Base-by-base conservation (phyloP, 2,888 invertebrate species). In the Thymelicus sylvestris region DNA sequence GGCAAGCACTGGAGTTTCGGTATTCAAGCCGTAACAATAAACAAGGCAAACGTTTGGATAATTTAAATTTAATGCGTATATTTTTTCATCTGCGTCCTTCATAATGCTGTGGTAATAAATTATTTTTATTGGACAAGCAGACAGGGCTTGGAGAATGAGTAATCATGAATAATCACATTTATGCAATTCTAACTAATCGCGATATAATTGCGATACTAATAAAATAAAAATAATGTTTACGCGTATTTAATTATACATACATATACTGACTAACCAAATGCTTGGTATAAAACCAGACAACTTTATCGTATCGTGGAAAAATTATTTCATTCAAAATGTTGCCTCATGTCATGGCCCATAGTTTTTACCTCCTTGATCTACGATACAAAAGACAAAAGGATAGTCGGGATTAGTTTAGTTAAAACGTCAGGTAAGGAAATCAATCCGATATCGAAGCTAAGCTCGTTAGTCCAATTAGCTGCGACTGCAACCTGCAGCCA, bases 41-140 rank as follows among this genome's bases (percentile, higher is more conserved):
- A 70, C 64, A 70, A 60, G 50, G 70, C 65, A 70, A 70, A 65
- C 65, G 70, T 65, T 70, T 70, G 64, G 65, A 64, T 70, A 70
- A 70, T 70, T 70, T 64, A 70, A 70, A 70, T 70, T 70, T 70
- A 70, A 70, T 70, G 70, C 70, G 60, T 60, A 65, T 70, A 70
- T 70, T 65, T 70, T 70, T 70, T 70, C 70, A 70, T 70, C 50
- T 70, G 10, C 69, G 64, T 69, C 57, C 63, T 69, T 69, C 63
- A 69, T 69, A 59, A 69, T 64, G n/a, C 47, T 48, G 57, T 19
- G 47, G 24, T 48, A 69, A 69, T 64, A 69, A 69, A 69, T 69
- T 44, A 44, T 67, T 48, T 67, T 63, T 59, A 63, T 69, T 48
- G 63, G 69, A 69, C 69, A 59, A 57, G 57, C 57, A 39, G 63